Evolutionary conservation across 2,113 vertebrate genomes (phyloP).

Genomic region (Macrotus californicus): DNA sequence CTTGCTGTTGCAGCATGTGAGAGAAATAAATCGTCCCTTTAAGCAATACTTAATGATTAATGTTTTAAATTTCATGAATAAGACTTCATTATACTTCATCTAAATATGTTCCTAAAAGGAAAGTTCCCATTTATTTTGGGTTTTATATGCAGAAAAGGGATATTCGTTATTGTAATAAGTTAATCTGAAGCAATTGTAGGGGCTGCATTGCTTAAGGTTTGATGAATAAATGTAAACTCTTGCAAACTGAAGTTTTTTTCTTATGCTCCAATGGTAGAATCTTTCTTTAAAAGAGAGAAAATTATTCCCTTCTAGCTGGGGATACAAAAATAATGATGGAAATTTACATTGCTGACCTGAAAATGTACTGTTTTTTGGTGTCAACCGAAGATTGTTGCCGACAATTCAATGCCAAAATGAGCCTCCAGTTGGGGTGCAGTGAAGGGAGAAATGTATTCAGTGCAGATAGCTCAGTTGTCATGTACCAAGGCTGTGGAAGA

Average conservation of each 20-base stretch:
- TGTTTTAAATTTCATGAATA: background rate
- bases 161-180: background rate
- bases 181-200: background rate
- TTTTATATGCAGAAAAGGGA: background rate
- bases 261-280: background rate
- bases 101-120: background rate
- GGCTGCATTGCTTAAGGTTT: background rate
- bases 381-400: background rate
- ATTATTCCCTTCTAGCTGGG: background rate
- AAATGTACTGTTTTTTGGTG: background rate
- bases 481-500: background rate
- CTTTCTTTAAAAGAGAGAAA: constrained; percentile 9
- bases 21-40: background rate
- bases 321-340: background rate
- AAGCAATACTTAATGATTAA: background rate
- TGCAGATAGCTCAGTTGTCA: background rate
- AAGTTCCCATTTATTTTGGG: background rate
- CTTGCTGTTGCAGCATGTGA: background rate
- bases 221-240: background rate
- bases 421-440: background rate
- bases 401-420: background rate
- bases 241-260: background rate
- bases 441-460: background rate
- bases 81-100: background rate
- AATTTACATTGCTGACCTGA: background rate